These are phyloP conservation scores for Burhinus bistriatus DNA, from an alignment of 2,113 vertebrate genomes.

Conservation along the genomic window DNA sequence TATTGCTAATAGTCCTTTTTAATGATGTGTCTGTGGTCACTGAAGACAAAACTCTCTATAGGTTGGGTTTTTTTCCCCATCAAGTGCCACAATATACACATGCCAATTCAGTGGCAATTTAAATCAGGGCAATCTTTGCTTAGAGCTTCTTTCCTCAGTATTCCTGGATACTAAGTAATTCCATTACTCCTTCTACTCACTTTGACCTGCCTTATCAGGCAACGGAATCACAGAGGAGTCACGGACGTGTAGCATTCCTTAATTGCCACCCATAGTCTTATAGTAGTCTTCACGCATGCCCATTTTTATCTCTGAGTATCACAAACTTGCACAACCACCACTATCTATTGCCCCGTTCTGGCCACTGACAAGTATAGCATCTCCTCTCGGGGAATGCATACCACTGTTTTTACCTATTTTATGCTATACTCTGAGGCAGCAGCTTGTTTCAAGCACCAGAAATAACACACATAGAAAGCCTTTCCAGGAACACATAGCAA, in stretches of 20 bases:
- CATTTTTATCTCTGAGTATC: not conserved
- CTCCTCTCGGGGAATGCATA: not conserved
- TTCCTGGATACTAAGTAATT: not conserved
- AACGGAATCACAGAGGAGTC: not conserved
- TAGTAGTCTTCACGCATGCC: fast-evolving
- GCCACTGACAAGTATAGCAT: not conserved
- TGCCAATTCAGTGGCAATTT: not conserved
- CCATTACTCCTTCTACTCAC: not conserved
- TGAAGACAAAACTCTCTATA: not conserved
- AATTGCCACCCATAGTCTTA: not conserved
- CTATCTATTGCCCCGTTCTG: not conserved
- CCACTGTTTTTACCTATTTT: not conserved
- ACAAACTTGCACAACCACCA: not conserved
- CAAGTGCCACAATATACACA: not conserved
- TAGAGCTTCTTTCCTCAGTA: not conserved
- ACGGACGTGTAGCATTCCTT: not conserved
- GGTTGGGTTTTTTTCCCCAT: not conserved
- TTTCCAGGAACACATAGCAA: not conserved
- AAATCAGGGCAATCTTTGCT: not conserved
- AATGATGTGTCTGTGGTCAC: not conserved
- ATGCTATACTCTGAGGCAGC: not conserved
- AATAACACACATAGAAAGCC: not conserved
- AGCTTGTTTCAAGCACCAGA: not conserved
- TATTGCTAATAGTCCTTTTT: not conserved
- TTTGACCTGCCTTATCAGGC: not conserved